These are phyloP conservation scores for Halcyon leucocephala DNA, from an alignment of 2,797 vertebrate genomes.

Conservation along the genomic window DNA sequence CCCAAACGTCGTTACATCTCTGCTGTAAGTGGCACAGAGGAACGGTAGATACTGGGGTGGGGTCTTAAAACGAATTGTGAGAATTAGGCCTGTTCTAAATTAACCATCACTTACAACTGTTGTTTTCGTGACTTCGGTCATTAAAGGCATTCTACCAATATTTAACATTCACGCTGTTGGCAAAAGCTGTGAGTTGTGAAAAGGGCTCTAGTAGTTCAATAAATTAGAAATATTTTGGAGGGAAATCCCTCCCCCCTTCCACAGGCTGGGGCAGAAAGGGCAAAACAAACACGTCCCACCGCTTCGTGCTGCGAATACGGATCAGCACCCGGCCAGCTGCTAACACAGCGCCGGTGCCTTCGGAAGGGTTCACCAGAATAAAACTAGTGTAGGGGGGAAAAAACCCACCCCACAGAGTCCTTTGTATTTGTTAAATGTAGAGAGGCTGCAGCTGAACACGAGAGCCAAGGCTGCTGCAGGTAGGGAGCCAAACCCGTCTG, in stretches of 20 bases:
- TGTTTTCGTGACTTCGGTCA: background rate
- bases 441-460: background rate
- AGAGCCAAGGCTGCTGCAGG: background rate
- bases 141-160: background rate
- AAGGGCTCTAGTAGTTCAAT: background rate
- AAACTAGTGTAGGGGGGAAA: background rate
- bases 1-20: background rate
- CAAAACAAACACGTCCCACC: background rate
- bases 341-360: accelerated
- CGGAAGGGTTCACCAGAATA: background rate
- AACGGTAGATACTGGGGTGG: background rate
- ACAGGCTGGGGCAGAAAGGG: background rate
- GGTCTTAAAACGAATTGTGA: background rate
- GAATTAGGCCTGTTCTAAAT: background rate
- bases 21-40: background rate
- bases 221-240: background rate
- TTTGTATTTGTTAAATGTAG: background rate
- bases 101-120: background rate
- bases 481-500: background rate
- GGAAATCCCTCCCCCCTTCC: background rate
- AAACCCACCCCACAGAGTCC: accelerated
- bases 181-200: background rate
- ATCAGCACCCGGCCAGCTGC: background rate
- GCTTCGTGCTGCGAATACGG: accelerated
- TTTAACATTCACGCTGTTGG: background rate